Base-by-base conservation (phyloP, 2,888 invertebrate genomes). In the Drosophila percnosoma region DNA sequence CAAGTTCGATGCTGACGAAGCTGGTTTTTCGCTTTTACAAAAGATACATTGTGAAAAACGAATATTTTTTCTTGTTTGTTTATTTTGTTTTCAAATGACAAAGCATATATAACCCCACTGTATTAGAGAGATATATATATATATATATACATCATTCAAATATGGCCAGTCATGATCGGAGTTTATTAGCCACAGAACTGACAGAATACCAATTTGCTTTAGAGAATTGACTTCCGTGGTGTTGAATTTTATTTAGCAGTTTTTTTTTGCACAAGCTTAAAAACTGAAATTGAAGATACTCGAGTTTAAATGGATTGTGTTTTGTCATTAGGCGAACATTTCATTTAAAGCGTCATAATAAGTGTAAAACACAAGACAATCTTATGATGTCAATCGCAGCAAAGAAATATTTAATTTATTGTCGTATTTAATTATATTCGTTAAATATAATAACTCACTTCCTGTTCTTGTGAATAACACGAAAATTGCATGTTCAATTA, bases 401-500 rank as follows among this genome's bases (percentile, higher is more conserved):
- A 55, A 13, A 59, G 11, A 52, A 40, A 61, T 54, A 59, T 69
- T 58, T 38, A 45, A 69, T 61, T 77, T 68, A 88, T 88, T 85
- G 83, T 83, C 67, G 34, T 71, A 75, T 74, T 33, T 33, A 33
- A 33, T 10, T 31, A 2, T 87, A 68, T 87, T 70, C 69, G 87
- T 73, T 74, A 72, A 83, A 84, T 80, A 78, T 80, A 82, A 85
- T 87, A 73, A 69, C 24, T 29, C 21, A 70, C 68, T 90, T 90
- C 87, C 87, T 82, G 79, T 61, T 73, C 84, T 75, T 74, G 53
- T 54, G 53, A 29, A 40, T 58, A 57, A 36, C 62, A 68, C 53
- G 65, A 45, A 59, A 71, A 80, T 77, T 72, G 83, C 86, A 73
- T 88, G 87, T 80, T 83, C 71, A 87, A 90, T 82, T 80, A 90